Evolutionary conservation across 2,888 invertebrate species (phyloP).

Genomic region (Linhomoeus sp.): DNA sequence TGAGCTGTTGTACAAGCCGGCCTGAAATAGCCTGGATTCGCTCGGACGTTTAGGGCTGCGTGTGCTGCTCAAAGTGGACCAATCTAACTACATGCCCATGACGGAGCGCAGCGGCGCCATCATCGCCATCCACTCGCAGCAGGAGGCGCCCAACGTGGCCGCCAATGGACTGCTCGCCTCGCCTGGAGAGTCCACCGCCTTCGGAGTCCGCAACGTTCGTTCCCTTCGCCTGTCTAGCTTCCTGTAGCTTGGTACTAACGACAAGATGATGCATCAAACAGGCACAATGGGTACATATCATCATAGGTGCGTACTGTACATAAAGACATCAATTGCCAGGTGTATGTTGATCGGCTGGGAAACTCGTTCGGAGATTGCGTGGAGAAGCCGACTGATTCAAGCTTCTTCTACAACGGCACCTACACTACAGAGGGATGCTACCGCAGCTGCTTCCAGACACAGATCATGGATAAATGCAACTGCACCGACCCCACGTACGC

Average conservation of each 20-base stretch:
- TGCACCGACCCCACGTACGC: slow-evolving; percentile 20
- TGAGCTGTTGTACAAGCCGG: no score
- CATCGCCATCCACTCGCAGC: slow-evolving; percentile 27
- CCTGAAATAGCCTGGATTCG: no score
- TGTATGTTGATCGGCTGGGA: slow-evolving; percentile 19
- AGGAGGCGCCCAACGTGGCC: slow-evolving; percentile 6
- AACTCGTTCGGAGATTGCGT: slow-evolving; percentile 28
- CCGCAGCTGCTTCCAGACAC: slow-evolving; percentile 23
- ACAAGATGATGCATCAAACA: no score
- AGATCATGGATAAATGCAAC: slow-evolving; percentile 18
- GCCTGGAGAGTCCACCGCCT: slow-evolving; percentile 21
- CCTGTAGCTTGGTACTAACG: no score
- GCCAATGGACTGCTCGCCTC: slow-evolving; percentile 8
- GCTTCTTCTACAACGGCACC: slow-evolving; percentile 11
- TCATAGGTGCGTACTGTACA: no score
- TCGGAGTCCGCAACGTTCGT: slow-evolving; percentile 12
- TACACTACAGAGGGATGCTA: slow-evolving; percentile 26
- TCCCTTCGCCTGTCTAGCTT: no score
- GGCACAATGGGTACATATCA: no score
- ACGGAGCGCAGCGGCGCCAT: slow-evolving; percentile 28
- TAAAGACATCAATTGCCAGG: no score
- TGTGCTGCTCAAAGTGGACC: slow-evolving; percentile 15
- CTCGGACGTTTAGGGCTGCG: slow-evolving; percentile 12
- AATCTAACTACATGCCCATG: slow-evolving; percentile 21
- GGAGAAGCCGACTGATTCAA: no score